Evolutionary conservation across 2,797 vertebrate genomes (phyloP), one percentile per base, ranked within the genome.

Genomic region (Decapterus maruadsi): DNA sequence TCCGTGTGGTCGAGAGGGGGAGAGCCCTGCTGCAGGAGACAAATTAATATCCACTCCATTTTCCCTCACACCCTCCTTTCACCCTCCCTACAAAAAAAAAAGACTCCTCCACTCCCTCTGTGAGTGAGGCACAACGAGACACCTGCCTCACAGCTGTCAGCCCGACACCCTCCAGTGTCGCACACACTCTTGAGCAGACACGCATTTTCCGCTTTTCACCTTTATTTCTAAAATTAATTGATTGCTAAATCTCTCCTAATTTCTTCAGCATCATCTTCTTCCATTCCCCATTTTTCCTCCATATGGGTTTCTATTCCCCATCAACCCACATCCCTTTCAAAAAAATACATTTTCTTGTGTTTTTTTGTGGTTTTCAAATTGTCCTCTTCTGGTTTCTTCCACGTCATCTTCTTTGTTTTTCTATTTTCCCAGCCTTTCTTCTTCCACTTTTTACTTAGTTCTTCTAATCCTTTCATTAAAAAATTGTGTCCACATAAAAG

Each of bases 31-130:
- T 78, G 83, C 86, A 68, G 57, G 91, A 93, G 92, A 93, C 91
- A 93, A 93, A 93, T 94, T 91, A 90, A 94, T 93, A 94, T 93
- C 90, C 78, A 89, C 88, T 92, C 84, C 69, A 76, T 91, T 85
- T 75, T 80, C 74, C 77, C 77, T 66, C 74, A 55, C 38, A 55
- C 70, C 73, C 73, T 57, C 55, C 42, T 50, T 75, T 77, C 77
- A 59, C n/a, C 26, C 17, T 34, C 31, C 19, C 40, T 6, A 17
- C 19, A 20, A 50, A 50, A 50, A 50, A 50, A 20, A 50, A 46
- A 46, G 17, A 46, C 19, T 40, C 45, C 26, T 53, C 14, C 62
- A 43, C 16, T 29, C 36, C 22, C 19, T 58, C 42, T 36, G 64
- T 46, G 83, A 75, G 69, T 42, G 72, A 68, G 64, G 75, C 74